Conservation (phyloP, 2,113 vertebrate species). For the Callipepla squamata region DNA sequence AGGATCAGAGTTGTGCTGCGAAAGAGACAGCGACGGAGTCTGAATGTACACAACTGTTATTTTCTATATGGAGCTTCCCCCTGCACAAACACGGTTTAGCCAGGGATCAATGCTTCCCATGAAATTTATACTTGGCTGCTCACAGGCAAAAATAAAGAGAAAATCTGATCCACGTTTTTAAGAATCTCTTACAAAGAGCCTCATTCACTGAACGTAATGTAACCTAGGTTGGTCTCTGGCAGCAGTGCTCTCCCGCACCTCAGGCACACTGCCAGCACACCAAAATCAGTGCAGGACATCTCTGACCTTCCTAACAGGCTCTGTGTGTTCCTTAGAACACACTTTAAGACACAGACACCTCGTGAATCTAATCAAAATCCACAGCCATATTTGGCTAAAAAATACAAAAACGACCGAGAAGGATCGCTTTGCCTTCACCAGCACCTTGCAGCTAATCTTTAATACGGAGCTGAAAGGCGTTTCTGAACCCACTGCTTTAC, state of each 20-base stretch:
- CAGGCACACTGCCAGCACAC: neutral
- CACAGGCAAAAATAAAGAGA: neutral
- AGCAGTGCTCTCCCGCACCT: neutral
- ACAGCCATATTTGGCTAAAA: neutral
- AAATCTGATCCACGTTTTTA: fast-evolving
- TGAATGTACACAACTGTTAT: fast-evolving
- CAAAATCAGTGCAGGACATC: neutral
- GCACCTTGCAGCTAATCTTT: neutral
- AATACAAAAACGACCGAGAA: neutral
- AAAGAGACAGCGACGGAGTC: neutral
- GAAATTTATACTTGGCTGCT: neutral
- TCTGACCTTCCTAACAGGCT: neutral
- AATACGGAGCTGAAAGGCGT: neutral
- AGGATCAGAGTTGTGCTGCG: neutral
- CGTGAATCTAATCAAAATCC: neutral
- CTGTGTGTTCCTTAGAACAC: neutral
- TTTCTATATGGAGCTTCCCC: neutral
- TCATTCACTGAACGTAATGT: fast-evolving
- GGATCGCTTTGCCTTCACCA: neutral
- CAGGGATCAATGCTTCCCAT: neutral
- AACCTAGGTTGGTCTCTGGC: neutral
- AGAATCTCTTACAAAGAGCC: neutral
- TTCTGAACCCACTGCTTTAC: neutral
- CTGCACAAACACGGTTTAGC: neutral
- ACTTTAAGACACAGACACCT: neutral